Conservation (phyloP, 2,113 vertebrate genomes). For the Oryzias celebensis region DNA sequence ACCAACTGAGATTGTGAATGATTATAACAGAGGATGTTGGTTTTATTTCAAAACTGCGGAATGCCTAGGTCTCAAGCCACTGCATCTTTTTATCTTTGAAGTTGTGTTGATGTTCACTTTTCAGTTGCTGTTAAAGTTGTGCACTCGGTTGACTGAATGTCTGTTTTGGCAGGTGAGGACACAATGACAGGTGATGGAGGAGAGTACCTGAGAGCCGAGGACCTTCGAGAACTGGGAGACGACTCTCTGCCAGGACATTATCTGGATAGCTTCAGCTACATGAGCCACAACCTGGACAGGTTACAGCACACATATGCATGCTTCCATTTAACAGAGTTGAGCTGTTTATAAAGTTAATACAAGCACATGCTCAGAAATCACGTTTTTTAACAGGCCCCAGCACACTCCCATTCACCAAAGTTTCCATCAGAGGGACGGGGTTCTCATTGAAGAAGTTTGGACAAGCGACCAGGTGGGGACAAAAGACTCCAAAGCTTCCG, state of each 20-base stretch:
- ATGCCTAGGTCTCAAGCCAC: too few relatives aligned
- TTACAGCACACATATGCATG: conserved; percentile 39
- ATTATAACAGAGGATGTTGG: too few relatives aligned
- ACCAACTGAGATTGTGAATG: too few relatives aligned
- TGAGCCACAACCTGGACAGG: conserved; percentile 95
- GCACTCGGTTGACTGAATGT: background rate
- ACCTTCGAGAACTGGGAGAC: conserved; percentile 93
- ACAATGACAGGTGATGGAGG: conserved; percentile 96
- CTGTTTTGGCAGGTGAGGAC: conserved; percentile 85
- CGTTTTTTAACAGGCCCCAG: conserved; percentile 79
- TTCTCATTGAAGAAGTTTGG: conserved; percentile 89
- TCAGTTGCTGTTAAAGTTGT: too few relatives aligned
- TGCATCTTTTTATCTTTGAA: too few relatives aligned
- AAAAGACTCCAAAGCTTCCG: background rate
- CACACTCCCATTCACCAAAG: conserved; percentile 83
- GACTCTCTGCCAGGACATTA: conserved; percentile 94
- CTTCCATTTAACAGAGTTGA: background rate
- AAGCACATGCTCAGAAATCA: background rate
- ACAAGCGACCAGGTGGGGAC: conserved; percentile 86
- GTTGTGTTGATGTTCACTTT: too few relatives aligned
- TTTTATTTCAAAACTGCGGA: too few relatives aligned
- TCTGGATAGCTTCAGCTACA: conserved; percentile 91
- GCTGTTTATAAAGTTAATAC: background rate
- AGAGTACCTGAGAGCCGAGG: conserved; percentile 93
- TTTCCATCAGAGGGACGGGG: conserved; percentile 84